A percentile compares a stretch with the other conserved stretches of the same genome.
Evolutionary conservation across 2,888 invertebrate species (phyloP).

Genomic region (Creontiades dilutus): DNA sequence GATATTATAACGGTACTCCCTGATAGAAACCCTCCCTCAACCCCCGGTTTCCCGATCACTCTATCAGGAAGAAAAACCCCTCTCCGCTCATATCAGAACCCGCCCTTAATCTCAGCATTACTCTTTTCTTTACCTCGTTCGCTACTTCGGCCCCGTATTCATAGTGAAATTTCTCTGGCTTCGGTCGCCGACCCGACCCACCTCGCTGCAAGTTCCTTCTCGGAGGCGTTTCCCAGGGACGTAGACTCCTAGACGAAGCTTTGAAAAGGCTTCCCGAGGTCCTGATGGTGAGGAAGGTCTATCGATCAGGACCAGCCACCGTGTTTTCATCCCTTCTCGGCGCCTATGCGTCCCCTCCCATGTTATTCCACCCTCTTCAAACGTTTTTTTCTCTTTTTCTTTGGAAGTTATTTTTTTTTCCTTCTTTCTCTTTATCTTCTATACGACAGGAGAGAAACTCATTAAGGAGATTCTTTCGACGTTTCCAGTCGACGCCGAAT

Average conservation of each 20-base stretch:
- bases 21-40: too few relatives aligned
- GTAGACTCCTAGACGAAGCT: conserved; percentile 27
- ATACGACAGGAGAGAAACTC: conserved; percentile 12
- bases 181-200: background rate
- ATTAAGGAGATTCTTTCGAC: background rate
- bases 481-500: background rate
- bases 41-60: too few relatives aligned
- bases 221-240: background rate
- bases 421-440: conserved; percentile 3
- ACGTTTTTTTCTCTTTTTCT: conserved; percentile 19
- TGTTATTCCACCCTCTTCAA: conserved; percentile 19
- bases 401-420: background rate
- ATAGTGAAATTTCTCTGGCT: too few relatives aligned
- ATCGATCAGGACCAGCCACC: conserved; percentile 35
- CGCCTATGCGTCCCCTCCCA: conserved; percentile 35
- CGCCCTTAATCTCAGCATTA: too few relatives aligned
- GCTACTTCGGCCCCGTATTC: too few relatives aligned
- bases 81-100: too few relatives aligned
- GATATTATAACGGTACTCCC: too few relatives aligned
- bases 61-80: too few relatives aligned
- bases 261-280: conserved; percentile 19
- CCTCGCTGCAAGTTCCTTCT: background rate
- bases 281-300: background rate
- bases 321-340: conserved; percentile 25
- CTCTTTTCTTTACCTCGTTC: too few relatives aligned